Conservation (phyloP, 1,140 invertebrate genomes). For the Anastrepha ludens region DNA sequence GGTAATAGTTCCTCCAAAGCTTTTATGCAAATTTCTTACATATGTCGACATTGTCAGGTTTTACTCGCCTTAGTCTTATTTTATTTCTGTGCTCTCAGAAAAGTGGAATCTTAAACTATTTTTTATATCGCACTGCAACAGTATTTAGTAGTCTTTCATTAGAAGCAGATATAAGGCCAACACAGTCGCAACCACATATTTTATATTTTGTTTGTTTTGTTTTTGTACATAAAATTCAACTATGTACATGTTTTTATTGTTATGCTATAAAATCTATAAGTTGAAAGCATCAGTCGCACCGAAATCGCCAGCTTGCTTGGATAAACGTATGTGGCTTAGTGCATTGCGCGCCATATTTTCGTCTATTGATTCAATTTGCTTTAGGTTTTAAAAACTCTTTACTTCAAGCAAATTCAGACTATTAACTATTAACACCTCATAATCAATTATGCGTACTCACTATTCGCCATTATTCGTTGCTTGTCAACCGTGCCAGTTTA, state of each 20-base stretch:
- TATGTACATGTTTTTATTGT: background rate
- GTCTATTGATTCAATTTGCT: background rate
- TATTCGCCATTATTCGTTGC: background rate
- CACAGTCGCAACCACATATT: background rate
- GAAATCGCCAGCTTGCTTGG: background rate
- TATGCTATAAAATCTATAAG: background rate
- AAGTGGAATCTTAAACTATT: background rate
- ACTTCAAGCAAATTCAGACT: background rate
- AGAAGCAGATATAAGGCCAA: background rate
- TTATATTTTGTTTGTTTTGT: background rate
- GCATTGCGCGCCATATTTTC: slow-evolving; percentile 13
- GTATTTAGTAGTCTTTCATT: background rate
- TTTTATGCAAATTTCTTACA: slow-evolving; percentile 28
- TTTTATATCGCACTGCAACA: background rate
- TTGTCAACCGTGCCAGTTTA: slow-evolving; percentile 6
- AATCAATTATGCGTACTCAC: slow-evolving; percentile 23
- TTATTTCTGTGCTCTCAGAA: background rate
- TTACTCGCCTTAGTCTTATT: background rate
- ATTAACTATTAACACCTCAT: slow-evolving; percentile 6
- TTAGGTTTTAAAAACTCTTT: slow-evolving; percentile 15
- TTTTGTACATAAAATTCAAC: background rate
- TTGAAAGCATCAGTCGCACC: background rate
- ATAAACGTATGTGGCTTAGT: background rate
- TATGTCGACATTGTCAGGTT: background rate
- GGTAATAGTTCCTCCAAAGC: slow-evolving; percentile 1